These are phyloP conservation scores for Metopia argyrocephala DNA, from an alignment of 2,888 invertebrate genomes.

Conservation along the genomic window DNA sequence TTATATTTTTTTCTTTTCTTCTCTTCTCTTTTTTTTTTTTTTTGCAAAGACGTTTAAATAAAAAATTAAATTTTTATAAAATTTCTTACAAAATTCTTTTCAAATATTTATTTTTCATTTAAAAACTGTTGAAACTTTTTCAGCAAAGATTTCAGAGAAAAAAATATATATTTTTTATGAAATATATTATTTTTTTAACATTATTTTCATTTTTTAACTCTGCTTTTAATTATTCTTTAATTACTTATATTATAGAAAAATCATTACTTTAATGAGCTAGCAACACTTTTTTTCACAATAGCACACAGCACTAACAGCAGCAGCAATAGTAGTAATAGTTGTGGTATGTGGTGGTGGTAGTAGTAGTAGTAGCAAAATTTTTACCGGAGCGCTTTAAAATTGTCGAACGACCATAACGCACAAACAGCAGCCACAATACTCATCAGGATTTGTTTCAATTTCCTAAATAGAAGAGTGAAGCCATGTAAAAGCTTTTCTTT, in stretches of 20 bases:
- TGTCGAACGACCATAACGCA: constrained; percentile 68
- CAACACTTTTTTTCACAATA: constrained; percentile 65
- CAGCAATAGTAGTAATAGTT: constrained; percentile 45
- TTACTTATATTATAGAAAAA: constrained; percentile 52
- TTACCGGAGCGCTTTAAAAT: constrained; percentile 66
- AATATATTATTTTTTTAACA: constrained; percentile 5
- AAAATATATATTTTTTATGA: too few species aligned
- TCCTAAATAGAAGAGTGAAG: constrained; percentile 17
- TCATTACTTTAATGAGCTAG: constrained; percentile 62
- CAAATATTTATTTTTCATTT: constrained; percentile 26
- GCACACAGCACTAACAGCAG: constrained; percentile 58
- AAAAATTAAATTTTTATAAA: constrained; percentile 24
- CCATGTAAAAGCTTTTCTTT: constrained; percentile 34
- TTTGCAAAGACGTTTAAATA: constrained; percentile 37
- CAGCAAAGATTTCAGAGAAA: too few species aligned
- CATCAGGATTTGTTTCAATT: constrained; percentile 61
- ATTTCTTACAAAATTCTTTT: not conserved
- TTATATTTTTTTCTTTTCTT: constrained; percentile 31
- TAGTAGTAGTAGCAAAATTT: constrained; percentile 58
- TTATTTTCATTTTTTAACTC: constrained; percentile 32
- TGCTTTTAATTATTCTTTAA: constrained; percentile 17
- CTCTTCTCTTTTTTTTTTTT: constrained; percentile 34
- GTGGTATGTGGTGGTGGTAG: constrained; percentile 67
- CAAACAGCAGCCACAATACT: constrained; percentile 69
- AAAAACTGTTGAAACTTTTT: not conserved